These are phyloP conservation scores for Tuta absoluta DNA, from an alignment of 2,888 invertebrate species.

Conservation along the genomic window DNA sequence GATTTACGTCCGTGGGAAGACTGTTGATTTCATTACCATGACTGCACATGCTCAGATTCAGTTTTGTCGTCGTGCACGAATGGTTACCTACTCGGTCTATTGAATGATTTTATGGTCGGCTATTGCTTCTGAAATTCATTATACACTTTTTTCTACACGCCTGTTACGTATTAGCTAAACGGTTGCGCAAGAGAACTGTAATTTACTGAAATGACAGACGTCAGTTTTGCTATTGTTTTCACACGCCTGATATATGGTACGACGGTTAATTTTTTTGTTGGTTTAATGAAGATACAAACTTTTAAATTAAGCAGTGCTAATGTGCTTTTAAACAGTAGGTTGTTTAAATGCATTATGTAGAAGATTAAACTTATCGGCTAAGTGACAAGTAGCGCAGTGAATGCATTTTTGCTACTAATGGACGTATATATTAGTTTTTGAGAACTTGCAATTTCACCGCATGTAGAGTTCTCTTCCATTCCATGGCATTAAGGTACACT, in stretches of 20 bases:
- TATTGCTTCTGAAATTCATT: constrained; percentile 3
- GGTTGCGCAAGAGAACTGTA: background rate
- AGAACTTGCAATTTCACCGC: too few relatives aligned
- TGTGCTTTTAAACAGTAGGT: constrained; percentile 4
- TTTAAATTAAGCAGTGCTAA: background rate
- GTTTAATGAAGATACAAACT: background rate
- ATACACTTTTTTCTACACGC: constrained; percentile 3
- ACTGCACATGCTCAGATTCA: background rate
- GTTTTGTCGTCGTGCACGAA: background rate
- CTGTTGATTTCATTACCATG: background rate
- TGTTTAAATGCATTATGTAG: background rate
- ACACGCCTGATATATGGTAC: background rate
- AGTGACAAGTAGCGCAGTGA: background rate
- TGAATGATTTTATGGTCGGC: background rate
- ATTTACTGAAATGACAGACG: background rate
- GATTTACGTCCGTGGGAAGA: constrained; percentile 1
- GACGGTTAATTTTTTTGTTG: background rate
- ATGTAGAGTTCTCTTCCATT: too few relatives aligned
- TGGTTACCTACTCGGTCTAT: background rate
- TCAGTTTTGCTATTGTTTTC: background rate
- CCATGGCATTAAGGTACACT: too few relatives aligned
- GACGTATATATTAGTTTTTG: too few relatives aligned
- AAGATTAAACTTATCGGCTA: background rate
- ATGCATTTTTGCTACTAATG: background rate
- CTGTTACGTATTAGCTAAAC: background rate